phyloP scores from a whole-genome alignment of 2,888 invertebrate genomes.

The Oegoconia quadripuncta region DNA sequence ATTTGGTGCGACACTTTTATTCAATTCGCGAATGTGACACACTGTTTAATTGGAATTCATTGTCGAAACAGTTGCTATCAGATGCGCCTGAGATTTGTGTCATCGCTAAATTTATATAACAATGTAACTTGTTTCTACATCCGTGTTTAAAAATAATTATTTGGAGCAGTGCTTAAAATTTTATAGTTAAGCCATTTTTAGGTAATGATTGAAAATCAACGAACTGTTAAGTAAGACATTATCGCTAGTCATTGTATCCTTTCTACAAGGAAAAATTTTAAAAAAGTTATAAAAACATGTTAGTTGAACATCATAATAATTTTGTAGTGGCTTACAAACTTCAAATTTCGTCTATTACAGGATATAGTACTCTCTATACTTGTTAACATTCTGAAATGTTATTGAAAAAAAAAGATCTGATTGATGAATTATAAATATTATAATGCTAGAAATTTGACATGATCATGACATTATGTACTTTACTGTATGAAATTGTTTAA shows the following conservation, averaged over 20 bases:
- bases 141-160: constrained; percentile 27
- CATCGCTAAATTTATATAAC: constrained; percentile 45
- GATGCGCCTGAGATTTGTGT: constrained; percentile 44
- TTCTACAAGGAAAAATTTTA: constrained; percentile 40
- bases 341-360: constrained; percentile 1
- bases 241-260: constrained; percentile 63
- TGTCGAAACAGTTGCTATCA: constrained; percentile 44
- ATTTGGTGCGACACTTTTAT: constrained; percentile 39
- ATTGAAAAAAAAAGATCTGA: no score
- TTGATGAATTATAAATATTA: not conserved
- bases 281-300: constrained; percentile 12
- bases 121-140: constrained; percentile 31
- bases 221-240: constrained; percentile 62
- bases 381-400: no score
- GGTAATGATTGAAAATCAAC: constrained; percentile 56
- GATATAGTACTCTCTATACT: not conserved
- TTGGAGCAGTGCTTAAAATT: constrained; percentile 43
- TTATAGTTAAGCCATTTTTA: constrained; percentile 39
- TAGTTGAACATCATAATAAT: constrained; percentile 8
- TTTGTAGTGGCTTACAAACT: constrained; percentile 11
- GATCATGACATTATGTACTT: constrained; percentile 17
- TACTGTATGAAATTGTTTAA: constrained; percentile 17
- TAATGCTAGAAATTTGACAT: not conserved
- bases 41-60: constrained; percentile 52
- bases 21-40: constrained; percentile 52